phyloP scores from a whole-genome alignment of 92 coral and sea anemone species.

The Umimayanthus kanabou region DNA sequence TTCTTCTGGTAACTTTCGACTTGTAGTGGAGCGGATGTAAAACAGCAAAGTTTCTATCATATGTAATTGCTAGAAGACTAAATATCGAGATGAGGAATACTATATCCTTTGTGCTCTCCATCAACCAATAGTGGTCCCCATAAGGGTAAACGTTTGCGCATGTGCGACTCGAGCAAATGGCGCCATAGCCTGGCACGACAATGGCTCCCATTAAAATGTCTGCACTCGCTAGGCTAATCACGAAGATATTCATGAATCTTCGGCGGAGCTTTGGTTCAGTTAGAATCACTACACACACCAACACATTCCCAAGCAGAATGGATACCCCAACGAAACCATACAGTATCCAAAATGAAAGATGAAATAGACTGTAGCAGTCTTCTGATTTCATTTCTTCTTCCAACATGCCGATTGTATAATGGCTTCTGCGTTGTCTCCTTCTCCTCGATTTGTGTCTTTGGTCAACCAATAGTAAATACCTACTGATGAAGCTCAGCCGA shows the following conservation, averaged over 20 bases:
- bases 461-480: background rate
- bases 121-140: constrained; percentile 7
- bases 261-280: constrained; percentile 8
- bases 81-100: background rate
- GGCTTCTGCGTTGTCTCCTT: background rate
- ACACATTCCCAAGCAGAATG: constrained; percentile 15
- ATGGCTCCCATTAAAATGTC: constrained; percentile 29
- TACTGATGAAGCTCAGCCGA: too few species aligned
- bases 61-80: constrained; percentile 15
- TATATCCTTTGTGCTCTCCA: constrained; percentile 10
- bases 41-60: constrained; percentile 32
- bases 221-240: constrained; percentile 6
- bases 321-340: constrained; percentile 11
- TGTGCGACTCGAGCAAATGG: constrained; percentile 20
- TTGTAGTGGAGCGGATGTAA: constrained; percentile 22
- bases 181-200: constrained; percentile 29
- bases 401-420: background rate
- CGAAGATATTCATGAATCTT: constrained; percentile 19
- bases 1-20: constrained; percentile 5
- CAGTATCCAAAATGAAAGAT: constrained; percentile 8
- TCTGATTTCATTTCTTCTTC: background rate
- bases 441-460: background rate
- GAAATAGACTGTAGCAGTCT: background rate
- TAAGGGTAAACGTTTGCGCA: background rate
- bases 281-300: constrained; percentile 10